phyloP scores from a whole-genome alignment of 2,888 invertebrate species.

The Lepas anatifera region DNA sequence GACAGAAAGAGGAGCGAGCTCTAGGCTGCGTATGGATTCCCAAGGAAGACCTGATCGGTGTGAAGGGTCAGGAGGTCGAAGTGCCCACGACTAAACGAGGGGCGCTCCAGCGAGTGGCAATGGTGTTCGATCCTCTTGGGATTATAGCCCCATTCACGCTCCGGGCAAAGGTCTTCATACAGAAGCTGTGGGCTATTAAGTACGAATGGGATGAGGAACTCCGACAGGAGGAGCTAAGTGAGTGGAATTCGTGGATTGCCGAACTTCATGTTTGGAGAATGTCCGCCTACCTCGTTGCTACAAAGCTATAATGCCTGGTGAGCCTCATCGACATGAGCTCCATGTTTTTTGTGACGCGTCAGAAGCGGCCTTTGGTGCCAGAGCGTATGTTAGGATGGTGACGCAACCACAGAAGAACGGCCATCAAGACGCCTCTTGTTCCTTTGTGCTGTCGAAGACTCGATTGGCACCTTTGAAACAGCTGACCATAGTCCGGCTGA shows the following conservation, averaged over 20 bases:
- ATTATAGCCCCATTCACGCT: neutral
- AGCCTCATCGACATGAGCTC: neutral
- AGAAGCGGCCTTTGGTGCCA: neutral
- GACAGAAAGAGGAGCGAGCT: neutral
- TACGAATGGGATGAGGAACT: neutral
- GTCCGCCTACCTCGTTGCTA: neutral
- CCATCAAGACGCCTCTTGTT: too few relatives aligned
- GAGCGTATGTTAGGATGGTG: neutral
- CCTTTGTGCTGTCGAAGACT: neutral
- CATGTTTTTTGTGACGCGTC: neutral
- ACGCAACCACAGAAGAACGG: neutral
- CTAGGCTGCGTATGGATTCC: neutral
- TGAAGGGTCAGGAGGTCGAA: neutral
- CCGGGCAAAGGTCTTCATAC: neutral
- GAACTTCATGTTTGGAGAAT: neutral
- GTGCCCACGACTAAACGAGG: neutral
- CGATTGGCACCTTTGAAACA: neutral
- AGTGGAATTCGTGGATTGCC: neutral
- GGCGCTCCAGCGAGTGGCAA: neutral
- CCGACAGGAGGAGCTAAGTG: neutral
- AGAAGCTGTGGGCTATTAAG: neutral
- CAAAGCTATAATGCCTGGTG: neutral
- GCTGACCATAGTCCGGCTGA: neutral
- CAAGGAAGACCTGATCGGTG: neutral
- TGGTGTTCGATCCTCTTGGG: neutral